phyloP scores from a whole-genome alignment of 2,797 vertebrate species.

The Saxicola maurus region DNA sequence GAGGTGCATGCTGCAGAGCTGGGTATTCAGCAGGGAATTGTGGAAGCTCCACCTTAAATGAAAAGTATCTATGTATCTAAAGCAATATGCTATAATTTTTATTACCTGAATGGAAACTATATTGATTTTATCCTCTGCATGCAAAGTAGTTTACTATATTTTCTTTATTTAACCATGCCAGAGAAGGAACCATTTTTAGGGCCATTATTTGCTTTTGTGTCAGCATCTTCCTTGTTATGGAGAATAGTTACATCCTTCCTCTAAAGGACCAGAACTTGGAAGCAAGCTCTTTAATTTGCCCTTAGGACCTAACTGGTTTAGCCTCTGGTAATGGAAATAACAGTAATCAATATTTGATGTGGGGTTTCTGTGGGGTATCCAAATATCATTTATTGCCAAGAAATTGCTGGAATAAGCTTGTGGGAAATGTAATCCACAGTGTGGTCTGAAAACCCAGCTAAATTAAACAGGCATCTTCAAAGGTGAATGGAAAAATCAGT shows the following conservation, averaged over 20 bases:
- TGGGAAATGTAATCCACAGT: background rate
- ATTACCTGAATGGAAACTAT: background rate
- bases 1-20: constrained; percentile 2
- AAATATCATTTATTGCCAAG: constrained; percentile 25
- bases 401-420: background rate
- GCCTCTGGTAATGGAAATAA: background rate
- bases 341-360: background rate
- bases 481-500: background rate
- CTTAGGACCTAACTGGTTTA: background rate
- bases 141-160: background rate
- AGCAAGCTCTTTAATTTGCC: background rate
- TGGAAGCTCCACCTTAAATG: constrained; percentile 10
- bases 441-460: background rate
- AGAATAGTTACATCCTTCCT: background rate
- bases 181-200: background rate
- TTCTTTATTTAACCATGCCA: background rate
- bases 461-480: constrained; percentile 1
- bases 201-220: constrained; percentile 22
- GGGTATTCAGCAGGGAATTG: constrained; percentile 1
- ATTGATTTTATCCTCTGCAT: constrained; percentile 31
- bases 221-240: background rate
- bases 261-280: background rate
- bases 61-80: background rate
- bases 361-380: constrained; percentile 35
- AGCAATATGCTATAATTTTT: background rate